Evolutionary conservation across 2,113 vertebrate genomes (phyloP), one percentile per base, ranked within the genome.

Genomic region (Tychaedon coryphoeus): DNA sequence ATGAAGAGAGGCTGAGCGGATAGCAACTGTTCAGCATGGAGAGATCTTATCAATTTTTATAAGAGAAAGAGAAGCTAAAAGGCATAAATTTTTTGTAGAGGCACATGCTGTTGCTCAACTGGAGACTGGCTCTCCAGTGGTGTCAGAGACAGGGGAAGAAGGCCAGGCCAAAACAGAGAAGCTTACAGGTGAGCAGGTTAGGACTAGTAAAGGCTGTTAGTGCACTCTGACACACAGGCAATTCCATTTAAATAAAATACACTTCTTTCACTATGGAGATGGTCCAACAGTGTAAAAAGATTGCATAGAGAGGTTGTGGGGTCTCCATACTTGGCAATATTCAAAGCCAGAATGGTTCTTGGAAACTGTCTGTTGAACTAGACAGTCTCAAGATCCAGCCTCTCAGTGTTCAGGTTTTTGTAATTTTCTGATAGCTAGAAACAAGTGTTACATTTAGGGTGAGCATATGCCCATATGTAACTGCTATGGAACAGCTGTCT

Each of bases 241-340:
- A 38, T 66, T 71, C 20, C 20, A 12, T 50, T 65, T 45, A 36
- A 40, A 75, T 69, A 40, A 40, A 88, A 54, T 16, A 19, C 9
- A 10, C 16, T 75, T 67, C 11, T 36, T 75, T 31, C 6, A 1
- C 58, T 56, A 0, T 23, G 4, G 16, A 51, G 8, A 13, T 71
- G 9, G 54, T 47, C 29, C 53, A 51, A 24, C 18, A 34, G 54
- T 51, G 12, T 48, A 47, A 23, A 19, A 19, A 51, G 10, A 14
- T 72, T 89, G 42, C 60, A 53, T 36, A 47, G 34, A 48, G 42
- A 76, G 11, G 4, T 50, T 87, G n/a, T 54, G 24, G 10, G 23
- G 36, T 51, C n/a, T 61, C n/a, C 0, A 0, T 61, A 31, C 12
- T 26, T 18, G n/a, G 26, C 42, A 56, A 19, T 62, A 53, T 42